These are phyloP conservation scores for Phalangium opilio DNA, from an alignment of 2,888 invertebrate genomes.

Conservation along the genomic window DNA sequence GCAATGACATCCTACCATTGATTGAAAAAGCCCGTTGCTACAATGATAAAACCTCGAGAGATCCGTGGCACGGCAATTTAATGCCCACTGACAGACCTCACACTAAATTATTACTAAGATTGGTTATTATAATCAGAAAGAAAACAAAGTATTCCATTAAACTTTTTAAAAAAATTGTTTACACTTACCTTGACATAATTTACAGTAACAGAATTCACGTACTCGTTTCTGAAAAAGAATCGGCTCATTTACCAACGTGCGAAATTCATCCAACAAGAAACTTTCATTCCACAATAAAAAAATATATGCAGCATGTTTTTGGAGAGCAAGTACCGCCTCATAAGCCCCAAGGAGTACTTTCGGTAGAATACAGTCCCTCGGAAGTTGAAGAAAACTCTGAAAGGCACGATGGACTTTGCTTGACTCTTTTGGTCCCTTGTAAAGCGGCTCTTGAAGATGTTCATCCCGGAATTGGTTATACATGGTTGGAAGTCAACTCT, in stretches of 20 bases:
- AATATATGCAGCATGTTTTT: constrained; percentile 65
- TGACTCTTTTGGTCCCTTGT: constrained; percentile 67
- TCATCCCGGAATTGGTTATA: constrained; percentile 64
- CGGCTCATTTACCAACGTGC: constrained; percentile 68
- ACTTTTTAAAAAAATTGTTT: background rate
- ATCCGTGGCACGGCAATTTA: constrained; percentile 26
- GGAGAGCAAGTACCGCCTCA: constrained; percentile 72
- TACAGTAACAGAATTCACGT: constrained; percentile 59
- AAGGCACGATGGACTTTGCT: constrained; percentile 55
- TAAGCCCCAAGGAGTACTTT: constrained; percentile 58
- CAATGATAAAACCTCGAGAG: constrained; percentile 13
- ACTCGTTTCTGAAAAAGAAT: constrained; percentile 67
- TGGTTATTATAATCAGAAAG: constrained; percentile 64
- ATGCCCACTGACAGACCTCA: constrained; percentile 54
- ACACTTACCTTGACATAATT: constrained; percentile 8
- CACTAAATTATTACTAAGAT: constrained; percentile 53
- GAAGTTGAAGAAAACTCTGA: constrained; percentile 20
- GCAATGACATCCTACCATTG: constrained; percentile 63
- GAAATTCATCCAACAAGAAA: constrained; percentile 75
- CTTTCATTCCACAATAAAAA: constrained; percentile 67
- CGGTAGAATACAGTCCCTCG: constrained; percentile 36
- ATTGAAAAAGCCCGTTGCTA: constrained; percentile 54
- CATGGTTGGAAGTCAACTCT: constrained; percentile 65
- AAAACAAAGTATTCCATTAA: constrained; percentile 44
- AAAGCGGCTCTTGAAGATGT: constrained; percentile 71